Conservation (phyloP, 2,888 invertebrate species). For the Tipula helvola region DNA sequence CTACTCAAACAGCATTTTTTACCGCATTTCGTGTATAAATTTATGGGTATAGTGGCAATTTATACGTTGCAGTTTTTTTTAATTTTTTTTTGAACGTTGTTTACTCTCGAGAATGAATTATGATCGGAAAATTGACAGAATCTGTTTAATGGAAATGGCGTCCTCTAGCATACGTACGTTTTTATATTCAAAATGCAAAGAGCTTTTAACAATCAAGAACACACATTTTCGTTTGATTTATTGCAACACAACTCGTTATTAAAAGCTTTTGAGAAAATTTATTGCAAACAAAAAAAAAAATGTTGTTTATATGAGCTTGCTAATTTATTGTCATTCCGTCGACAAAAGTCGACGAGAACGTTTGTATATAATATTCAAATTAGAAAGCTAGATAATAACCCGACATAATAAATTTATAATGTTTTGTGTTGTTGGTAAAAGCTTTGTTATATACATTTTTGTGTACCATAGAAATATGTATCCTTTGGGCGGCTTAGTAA, state of each 20-base stretch:
- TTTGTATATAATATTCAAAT: neutral
- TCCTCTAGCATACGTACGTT: neutral
- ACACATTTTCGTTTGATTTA: neutral
- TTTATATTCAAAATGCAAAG: neutral
- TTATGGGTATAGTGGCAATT: neutral
- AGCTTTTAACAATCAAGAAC: neutral
- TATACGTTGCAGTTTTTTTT: neutral
- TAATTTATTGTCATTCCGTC: neutral
- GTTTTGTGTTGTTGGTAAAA: neutral
- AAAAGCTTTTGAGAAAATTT: neutral
- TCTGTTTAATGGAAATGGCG: neutral
- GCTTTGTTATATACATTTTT: neutral
- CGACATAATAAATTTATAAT: neutral
- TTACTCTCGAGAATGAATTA: neutral
- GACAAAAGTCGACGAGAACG: neutral
- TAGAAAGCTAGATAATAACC: neutral
- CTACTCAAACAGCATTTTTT: neutral
- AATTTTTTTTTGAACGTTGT: neutral
- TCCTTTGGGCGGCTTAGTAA: neutral
- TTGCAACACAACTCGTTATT: neutral
- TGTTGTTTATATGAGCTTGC: neutral
- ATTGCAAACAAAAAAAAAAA: neutral
- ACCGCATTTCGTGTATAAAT: neutral
- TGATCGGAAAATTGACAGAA: neutral
- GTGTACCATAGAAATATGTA: neutral